Evolutionary conservation across 2,113 vertebrate species (phyloP).

Genomic region (Pristiophorus japonicus): DNA sequence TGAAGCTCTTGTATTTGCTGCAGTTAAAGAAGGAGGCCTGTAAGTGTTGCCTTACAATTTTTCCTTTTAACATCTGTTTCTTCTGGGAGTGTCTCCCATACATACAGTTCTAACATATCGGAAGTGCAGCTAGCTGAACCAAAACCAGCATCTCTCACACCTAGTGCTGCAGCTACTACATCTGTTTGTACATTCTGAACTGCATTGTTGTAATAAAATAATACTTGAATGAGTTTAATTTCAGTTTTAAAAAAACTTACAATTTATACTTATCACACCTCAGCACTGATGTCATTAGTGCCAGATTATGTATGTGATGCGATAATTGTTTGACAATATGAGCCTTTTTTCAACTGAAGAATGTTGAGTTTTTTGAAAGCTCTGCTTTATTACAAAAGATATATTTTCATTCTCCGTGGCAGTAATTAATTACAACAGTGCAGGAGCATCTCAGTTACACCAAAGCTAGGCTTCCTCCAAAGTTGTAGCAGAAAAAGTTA

Average conservation of each 20-base stretch:
- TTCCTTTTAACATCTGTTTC: conserved; percentile 27
- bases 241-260: conserved; percentile 20
- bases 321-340: background rate
- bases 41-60: conserved; percentile 35
- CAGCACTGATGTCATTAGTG: conserved; percentile 29
- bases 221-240: conserved; percentile 30
- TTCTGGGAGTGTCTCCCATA: conserved; percentile 25
- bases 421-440: conserved; percentile 15
- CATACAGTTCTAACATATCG: conserved; percentile 16
- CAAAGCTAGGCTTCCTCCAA: conserved; percentile 33
- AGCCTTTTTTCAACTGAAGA: background rate
- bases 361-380: conserved; percentile 18
- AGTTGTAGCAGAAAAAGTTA: background rate
- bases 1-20: conserved; percentile 36
- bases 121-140: conserved; percentile 38
- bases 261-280: conserved; percentile 21
- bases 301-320: conserved; percentile 13
- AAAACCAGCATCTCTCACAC: conserved; percentile 29
- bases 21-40: conserved; percentile 14
- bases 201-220: conserved; percentile 35
- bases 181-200: conserved; percentile 25
- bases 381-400: conserved; percentile 5
- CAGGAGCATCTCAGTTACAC: conserved; percentile 9
- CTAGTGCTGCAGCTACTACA: background rate
- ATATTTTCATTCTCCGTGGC: background rate